Evolutionary conservation across 2,888 invertebrate genomes (phyloP).

Genomic region (Punctoribates punctum): DNA sequence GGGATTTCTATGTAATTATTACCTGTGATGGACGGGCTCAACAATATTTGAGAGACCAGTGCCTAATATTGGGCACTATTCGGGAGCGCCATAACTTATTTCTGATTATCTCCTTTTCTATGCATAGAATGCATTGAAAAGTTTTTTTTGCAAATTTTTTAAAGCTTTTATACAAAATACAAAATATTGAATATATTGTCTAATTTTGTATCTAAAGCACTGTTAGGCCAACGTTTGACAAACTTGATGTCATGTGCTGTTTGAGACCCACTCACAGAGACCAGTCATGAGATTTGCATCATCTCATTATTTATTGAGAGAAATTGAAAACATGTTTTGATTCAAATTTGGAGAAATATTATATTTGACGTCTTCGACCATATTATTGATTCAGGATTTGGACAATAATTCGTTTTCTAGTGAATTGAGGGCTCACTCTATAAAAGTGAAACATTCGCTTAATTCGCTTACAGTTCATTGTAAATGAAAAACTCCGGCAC

Average conservation of each 20-base stretch:
- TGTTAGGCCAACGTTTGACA: too few relatives aligned
- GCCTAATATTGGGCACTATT: too few relatives aligned
- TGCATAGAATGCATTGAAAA: too few relatives aligned
- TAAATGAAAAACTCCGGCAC: slow-evolving; percentile 17
- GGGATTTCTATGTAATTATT: too few relatives aligned
- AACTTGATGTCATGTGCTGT: not conserved
- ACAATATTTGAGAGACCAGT: too few relatives aligned
- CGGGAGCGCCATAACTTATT: too few relatives aligned
- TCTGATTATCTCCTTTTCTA: too few relatives aligned
- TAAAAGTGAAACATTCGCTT: not conserved
- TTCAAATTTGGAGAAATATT: slow-evolving; percentile 13
- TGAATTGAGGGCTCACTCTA: not conserved
- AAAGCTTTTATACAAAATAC: too few relatives aligned
- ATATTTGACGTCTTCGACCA: not conserved
- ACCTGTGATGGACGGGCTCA: too few relatives aligned
- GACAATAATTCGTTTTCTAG: slow-evolving; percentile 20
- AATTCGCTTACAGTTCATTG: slow-evolving; percentile 29
- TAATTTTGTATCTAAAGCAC: too few relatives aligned
- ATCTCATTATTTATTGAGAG: not conserved
- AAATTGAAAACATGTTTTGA: slow-evolving; percentile 24
- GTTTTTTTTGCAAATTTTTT: too few relatives aligned
- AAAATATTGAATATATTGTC: too few relatives aligned
- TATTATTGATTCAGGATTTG: slow-evolving; percentile 12
- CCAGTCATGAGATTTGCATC: not conserved
- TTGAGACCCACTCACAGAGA: not conserved